Conservation (phyloP, 2,113 vertebrate genomes). For the Macquaria ambigua region DNA sequence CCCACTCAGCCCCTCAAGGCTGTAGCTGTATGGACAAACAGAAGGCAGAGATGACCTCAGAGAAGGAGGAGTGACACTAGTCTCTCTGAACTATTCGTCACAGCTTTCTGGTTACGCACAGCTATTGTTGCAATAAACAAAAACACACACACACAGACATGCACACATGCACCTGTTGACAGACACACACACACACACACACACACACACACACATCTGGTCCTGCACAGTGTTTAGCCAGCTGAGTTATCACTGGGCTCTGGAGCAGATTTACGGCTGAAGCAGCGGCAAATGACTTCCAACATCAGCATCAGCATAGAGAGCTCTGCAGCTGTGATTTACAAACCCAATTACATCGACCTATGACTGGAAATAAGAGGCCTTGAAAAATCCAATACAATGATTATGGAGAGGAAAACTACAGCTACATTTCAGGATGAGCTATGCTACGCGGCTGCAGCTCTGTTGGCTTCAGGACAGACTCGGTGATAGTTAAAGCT, state of each 20-base stretch:
- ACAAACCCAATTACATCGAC: constrained; percentile 77
- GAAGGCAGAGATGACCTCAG: constrained; percentile 26
- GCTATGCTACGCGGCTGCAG: constrained; percentile 53
- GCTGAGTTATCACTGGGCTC: constrained; percentile 71
- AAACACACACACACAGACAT: constrained; percentile 4
- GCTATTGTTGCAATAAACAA: constrained; percentile 1
- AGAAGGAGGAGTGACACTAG: background rate
- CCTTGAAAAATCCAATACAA: constrained; percentile 76
- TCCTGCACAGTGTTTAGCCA: constrained; percentile 68
- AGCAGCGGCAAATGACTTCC: constrained; percentile 70
- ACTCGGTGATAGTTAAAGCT: constrained; percentile 54
- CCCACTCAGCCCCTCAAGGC: constrained; percentile 92
- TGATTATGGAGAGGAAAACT: constrained; percentile 75
- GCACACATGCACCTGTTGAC: constrained; percentile 46
- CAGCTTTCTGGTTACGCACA: constrained; percentile 11
- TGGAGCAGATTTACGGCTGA: constrained; percentile 73
- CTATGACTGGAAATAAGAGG: constrained; percentile 75
- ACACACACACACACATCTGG: constrained; percentile 40
- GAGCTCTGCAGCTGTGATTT: constrained; percentile 70
- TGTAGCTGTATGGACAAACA: constrained; percentile 88
- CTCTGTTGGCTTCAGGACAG: constrained; percentile 59
- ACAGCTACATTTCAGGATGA: constrained; percentile 78
- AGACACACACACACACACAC: constrained; percentile 12
- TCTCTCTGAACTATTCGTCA: constrained; percentile 12
- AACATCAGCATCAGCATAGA: constrained; percentile 72